Evolutionary conservation across 2,113 vertebrate genomes (phyloP).

Genomic region (Micromys minutus): DNA sequence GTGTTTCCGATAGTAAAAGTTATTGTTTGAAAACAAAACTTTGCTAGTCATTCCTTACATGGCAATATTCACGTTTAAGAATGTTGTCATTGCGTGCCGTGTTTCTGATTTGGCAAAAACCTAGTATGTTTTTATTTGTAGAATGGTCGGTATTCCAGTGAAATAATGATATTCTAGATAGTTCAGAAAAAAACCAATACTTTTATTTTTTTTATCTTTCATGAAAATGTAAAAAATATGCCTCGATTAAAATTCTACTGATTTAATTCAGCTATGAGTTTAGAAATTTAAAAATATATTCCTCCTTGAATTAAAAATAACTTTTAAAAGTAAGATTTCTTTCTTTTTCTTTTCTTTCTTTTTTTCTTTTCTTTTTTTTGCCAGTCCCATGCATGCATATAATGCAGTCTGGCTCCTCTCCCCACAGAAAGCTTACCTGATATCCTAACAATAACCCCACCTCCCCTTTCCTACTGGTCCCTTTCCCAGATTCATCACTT

Average conservation of each 20-base stretch:
- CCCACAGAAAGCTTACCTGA: neutral
- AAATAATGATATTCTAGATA: neutral
- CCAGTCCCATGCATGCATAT: no score
- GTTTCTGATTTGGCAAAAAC: neutral
- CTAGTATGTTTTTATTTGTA: neutral
- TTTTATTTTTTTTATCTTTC: slow-evolving; percentile 22
- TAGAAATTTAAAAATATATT: neutral
- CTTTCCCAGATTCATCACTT: neutral
- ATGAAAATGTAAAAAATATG: neutral
- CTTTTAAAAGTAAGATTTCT: neutral
- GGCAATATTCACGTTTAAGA: neutral
- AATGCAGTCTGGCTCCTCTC: neutral
- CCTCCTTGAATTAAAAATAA: neutral
- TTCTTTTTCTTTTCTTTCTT: no score
- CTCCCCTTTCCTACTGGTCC: neutral
- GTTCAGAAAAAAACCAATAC: neutral
- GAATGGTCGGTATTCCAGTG: neutral
- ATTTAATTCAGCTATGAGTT: neutral
- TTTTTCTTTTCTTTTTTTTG: no score
- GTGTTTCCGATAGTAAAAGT: neutral
- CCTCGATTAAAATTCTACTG: neutral
- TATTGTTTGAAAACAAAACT: neutral
- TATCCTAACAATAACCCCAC: no score
- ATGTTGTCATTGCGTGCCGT: neutral
- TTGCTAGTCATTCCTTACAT: neutral